These are phyloP conservation scores for Ciona savignyi DNA, from an alignment of 23 tunicate species.

Conservation along the genomic window DNA sequence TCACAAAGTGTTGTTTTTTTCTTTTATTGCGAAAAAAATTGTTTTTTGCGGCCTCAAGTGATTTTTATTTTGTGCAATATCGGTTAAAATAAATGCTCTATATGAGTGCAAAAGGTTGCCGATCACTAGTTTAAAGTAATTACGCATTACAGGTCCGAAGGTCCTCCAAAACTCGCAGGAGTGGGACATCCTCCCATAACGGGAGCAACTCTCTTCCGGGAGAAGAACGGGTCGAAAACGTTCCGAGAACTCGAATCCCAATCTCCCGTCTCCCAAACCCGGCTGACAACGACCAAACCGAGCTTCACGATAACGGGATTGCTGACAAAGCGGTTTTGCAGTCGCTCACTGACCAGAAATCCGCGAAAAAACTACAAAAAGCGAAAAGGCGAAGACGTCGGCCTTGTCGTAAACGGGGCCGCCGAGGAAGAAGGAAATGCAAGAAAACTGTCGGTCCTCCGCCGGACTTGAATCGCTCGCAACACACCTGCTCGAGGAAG, in stretches of 20 bases:
- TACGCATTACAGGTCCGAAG: not conserved
- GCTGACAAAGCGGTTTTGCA: constrained; percentile 24
- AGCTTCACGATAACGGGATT: constrained; percentile 43
- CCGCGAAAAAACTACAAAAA: not conserved
- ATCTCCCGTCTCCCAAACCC: not conserved
- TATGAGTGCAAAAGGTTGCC: too few relatives aligned
- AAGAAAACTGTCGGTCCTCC: constrained; percentile 20
- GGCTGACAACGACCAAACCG: constrained; percentile 47
- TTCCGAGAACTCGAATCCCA: not conserved
- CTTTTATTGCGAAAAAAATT: too few relatives aligned
- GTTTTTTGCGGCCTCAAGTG: too few relatives aligned
- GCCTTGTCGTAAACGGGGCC: constrained; percentile 13
- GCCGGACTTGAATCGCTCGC: constrained; percentile 9
- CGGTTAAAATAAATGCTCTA: too few relatives aligned
- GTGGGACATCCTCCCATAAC: not conserved
- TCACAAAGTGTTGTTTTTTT: too few relatives aligned
- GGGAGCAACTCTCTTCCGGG: not conserved
- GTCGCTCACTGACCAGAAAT: constrained; percentile 9
- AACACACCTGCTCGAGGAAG: constrained; percentile 41
- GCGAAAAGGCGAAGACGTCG: constrained; percentile 9
- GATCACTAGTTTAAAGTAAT: too few relatives aligned
- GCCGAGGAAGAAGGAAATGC: constrained; percentile 16
- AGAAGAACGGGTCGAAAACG: not conserved
- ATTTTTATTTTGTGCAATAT: too few relatives aligned
- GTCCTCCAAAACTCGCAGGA: not conserved